Conservation (phyloP, 2,113 vertebrate species). For the Spheniscus mendiculus region DNA sequence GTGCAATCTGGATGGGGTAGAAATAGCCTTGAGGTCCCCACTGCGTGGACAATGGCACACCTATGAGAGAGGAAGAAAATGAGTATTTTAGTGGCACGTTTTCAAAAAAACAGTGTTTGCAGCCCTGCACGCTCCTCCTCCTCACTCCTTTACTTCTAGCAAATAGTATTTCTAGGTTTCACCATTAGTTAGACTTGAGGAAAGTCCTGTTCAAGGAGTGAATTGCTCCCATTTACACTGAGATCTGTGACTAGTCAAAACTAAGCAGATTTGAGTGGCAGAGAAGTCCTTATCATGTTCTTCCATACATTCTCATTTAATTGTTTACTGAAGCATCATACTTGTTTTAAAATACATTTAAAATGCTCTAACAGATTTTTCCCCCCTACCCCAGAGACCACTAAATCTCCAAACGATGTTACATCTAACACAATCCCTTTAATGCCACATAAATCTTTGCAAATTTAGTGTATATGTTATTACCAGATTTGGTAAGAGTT, state of each 20-base stretch:
- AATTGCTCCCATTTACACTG: fast-evolving
- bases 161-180: neutral
- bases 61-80: conserved; percentile 56
- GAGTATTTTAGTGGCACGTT: fast-evolving
- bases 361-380: neutral
- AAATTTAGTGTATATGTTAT: neutral
- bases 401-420: neutral
- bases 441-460: neutral
- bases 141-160: no score
- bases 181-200: no score
- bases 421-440: neutral
- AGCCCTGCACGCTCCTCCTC: no score
- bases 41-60: conserved; percentile 95
- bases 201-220: neutral
- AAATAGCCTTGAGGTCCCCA: conserved; percentile 99
- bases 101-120: neutral
- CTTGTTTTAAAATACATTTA: neutral
- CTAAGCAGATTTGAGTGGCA: neutral
- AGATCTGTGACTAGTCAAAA: neutral
- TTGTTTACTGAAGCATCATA: neutral
- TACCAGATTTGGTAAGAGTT: neutral
- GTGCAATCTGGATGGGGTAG: conserved; percentile 98
- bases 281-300: neutral
- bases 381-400: neutral
- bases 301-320: neutral